phyloP scores from a whole-genome alignment of 1,140 invertebrate species.

The Orussus abietinus region DNA sequence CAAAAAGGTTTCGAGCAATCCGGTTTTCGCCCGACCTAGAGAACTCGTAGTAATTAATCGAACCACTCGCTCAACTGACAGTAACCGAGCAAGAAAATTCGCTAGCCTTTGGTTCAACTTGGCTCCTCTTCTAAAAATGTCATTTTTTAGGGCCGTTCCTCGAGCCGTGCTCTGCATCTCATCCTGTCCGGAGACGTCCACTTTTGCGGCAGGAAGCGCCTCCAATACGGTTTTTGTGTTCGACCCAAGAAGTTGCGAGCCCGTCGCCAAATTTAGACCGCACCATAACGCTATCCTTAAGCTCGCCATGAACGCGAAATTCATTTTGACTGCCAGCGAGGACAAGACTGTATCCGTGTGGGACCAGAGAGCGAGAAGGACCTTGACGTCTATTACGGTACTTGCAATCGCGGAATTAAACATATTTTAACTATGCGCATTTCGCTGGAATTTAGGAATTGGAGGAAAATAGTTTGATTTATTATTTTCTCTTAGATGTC shows the following conservation, averaged over 20 bases:
- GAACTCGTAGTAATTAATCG: too few species aligned
- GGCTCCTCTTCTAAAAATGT: too few species aligned
- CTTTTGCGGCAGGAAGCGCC: constrained; percentile 40
- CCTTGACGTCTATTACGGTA: constrained; percentile 35
- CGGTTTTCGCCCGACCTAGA: too few species aligned
- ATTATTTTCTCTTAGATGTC: constrained; percentile 36
- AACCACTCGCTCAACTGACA: not conserved
- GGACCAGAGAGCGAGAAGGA: constrained; percentile 37
- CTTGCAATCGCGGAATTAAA: too few species aligned
- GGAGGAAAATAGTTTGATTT: too few species aligned
- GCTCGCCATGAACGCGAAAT: constrained; percentile 37
- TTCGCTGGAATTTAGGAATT: too few species aligned
- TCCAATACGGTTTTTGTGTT: constrained; percentile 36
- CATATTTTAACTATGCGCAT: too few species aligned
- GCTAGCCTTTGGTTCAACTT: too few species aligned
- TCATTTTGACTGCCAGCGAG: constrained; percentile 44
- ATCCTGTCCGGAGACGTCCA: constrained; percentile 27
- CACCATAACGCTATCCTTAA: constrained; percentile 39
- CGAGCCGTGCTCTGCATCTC: constrained; percentile 37
- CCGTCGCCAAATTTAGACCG: constrained; percentile 30
- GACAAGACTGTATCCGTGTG: constrained; percentile 42
- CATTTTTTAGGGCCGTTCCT: constrained; percentile 23
- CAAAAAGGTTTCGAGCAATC: too few species aligned
- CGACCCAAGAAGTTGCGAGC: constrained; percentile 29
- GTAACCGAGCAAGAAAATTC: constrained; percentile 1